Percentiles rank a stretch among this genome's conserved stretches.
phyloP scores from a whole-genome alignment of 2,113 vertebrate species.

The Xiphophorus hellerii region DNA sequence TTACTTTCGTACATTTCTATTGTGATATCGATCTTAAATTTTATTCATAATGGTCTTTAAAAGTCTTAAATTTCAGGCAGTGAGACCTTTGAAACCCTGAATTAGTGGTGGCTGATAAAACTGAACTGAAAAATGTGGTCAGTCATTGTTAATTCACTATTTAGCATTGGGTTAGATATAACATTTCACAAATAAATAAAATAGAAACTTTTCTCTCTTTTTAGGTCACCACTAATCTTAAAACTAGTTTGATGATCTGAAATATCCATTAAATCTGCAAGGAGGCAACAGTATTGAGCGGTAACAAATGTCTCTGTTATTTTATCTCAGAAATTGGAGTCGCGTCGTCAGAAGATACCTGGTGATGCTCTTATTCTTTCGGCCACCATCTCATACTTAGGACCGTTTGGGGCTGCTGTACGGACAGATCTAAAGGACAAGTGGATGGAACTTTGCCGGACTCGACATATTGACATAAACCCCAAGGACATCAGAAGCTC shows the following conservation, averaged over 20 bases:
- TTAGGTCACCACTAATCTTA: not conserved
- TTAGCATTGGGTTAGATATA: not conserved
- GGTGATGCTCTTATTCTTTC: constrained; percentile 84
- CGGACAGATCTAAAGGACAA: constrained; percentile 80
- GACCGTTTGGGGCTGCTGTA: constrained; percentile 76
- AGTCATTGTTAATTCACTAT: no score
- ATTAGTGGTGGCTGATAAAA: no score
- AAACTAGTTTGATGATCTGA: not conserved
- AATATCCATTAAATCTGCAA: not conserved
- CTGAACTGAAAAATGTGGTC: no score
- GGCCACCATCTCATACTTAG: constrained; percentile 81
- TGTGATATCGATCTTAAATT: no score
- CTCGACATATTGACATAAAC: constrained; percentile 63
- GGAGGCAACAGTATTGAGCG: not conserved
- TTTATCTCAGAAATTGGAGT: constrained; percentile 69
- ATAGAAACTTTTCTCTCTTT: not conserved
- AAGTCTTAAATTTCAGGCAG: no score
- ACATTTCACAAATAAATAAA: not conserved
- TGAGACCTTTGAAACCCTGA: no score
- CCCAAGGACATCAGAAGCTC: constrained; percentile 72
- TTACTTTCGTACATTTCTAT: no score
- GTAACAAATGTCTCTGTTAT: not conserved
- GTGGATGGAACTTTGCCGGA: constrained; percentile 79
- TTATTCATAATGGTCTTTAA: no score
- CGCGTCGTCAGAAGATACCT: constrained; percentile 32